Percentiles rank a stretch among this genome's conserved stretches.
These are phyloP conservation scores for Cyprinodon variegatus DNA, from an alignment of 2,113 vertebrate genomes.

Conservation along the genomic window DNA sequence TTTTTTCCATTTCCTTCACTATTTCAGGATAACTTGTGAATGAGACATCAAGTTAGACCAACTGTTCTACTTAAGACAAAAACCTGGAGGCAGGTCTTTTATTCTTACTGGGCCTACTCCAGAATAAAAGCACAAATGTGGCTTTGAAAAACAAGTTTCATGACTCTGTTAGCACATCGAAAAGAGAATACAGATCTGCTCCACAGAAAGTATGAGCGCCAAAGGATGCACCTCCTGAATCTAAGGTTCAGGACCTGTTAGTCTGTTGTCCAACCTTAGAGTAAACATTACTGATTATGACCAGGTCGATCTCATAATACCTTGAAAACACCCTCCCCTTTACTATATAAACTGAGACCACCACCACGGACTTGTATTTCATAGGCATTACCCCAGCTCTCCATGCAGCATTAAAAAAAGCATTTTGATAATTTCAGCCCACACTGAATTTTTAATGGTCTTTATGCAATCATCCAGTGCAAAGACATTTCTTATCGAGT, in stretches of 20 bases:
- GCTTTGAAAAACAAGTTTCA: too few relatives aligned
- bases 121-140: neutral
- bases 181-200: too few relatives aligned
- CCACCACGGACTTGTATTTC: neutral
- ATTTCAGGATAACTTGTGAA: neutral
- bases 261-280: neutral
- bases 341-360: neutral
- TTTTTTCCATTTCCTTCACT: neutral
- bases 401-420: neutral
- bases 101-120: neutral
- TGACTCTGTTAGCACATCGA: too few relatives aligned
- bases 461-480: neutral
- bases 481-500: neutral
- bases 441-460: neutral
- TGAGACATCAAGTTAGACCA: neutral
- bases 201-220: neutral
- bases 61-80: neutral
- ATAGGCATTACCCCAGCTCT: neutral
- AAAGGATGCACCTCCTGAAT: neutral
- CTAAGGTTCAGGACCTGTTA: neutral
- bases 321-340: neutral
- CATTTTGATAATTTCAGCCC: neutral
- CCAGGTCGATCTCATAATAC: neutral
- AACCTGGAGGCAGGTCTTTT: neutral
- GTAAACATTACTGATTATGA: neutral